Percentiles rank a stretch among this genome's conserved stretches.
phyloP scores from a whole-genome alignment of 2,113 vertebrate species.

The Hyaena hyaena region DNA sequence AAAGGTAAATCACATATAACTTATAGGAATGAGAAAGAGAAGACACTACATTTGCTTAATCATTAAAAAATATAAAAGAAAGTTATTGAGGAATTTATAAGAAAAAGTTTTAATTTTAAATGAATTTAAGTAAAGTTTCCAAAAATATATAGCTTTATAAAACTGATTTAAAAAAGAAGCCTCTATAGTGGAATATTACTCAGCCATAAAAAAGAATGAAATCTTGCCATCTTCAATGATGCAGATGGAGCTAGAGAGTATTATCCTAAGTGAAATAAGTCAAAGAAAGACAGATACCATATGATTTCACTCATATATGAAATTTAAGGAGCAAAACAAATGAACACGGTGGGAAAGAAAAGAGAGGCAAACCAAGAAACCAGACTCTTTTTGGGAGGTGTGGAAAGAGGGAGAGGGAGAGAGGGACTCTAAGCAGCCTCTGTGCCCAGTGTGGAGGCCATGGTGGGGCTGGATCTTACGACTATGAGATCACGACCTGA shows the following conservation, averaged over 20 bases:
- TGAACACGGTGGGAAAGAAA: not conserved
- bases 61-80: not conserved
- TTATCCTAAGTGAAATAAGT: not conserved
- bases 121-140: not conserved
- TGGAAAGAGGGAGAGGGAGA: too few species aligned
- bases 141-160: not conserved
- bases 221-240: not conserved
- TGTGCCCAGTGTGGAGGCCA: too few species aligned
- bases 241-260: not conserved
- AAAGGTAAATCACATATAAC: not conserved
- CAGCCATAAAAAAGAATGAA: not conserved
- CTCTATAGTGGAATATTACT: not conserved
- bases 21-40: not conserved
- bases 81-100: not conserved
- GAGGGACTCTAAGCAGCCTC: too few species aligned
- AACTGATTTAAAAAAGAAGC: not conserved
- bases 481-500: too few species aligned
- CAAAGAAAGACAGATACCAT: not conserved
- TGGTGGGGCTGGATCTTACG: too few species aligned
- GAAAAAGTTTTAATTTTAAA: not conserved
- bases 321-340: not conserved
- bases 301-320: not conserved
- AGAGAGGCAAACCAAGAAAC: not conserved
- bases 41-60: not conserved
- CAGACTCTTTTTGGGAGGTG: too few species aligned